Evolutionary conservation across 1,140 invertebrate species (phyloP).

Genomic region (Antheraea pernyi): DNA sequence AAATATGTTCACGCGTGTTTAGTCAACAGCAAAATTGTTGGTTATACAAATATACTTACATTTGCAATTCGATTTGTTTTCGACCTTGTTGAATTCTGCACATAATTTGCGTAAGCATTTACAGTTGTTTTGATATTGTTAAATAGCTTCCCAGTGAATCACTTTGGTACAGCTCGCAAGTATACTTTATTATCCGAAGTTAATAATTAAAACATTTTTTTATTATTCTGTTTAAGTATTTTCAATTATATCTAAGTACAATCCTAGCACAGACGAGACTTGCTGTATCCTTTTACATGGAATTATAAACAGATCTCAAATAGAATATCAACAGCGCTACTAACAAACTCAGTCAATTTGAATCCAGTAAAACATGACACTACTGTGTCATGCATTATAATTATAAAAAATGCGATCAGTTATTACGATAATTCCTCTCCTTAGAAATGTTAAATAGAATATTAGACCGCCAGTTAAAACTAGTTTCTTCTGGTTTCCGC

Average conservation of each 20-base stretch:
- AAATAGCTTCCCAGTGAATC: slow-evolving; percentile 20
- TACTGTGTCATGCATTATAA: not conserved
- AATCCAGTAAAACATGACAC: not conserved
- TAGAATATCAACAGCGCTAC: not conserved
- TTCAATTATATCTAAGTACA: too few species aligned
- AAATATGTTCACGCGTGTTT: not conserved
- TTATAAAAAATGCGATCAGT: too few species aligned
- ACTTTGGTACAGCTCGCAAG: slow-evolving; percentile 5
- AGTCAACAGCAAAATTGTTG: slow-evolving; percentile 27
- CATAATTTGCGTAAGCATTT: slow-evolving; percentile 24
- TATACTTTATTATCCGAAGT: not conserved
- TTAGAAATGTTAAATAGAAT: too few species aligned
- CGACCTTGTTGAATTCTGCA: slow-evolving; percentile 28
- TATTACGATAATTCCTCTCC: too few species aligned
- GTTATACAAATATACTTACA: slow-evolving; percentile 30
- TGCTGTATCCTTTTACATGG: too few species aligned
- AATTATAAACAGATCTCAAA: not conserved
- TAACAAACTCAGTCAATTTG: not conserved
- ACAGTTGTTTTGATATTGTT: slow-evolving; percentile 22
- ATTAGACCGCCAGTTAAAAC: not conserved
- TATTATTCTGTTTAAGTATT: too few species aligned
- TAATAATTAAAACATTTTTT: too few species aligned
- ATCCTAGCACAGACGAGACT: too few species aligned
- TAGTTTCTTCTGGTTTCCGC: too few species aligned
- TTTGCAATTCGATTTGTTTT: slow-evolving; percentile 30